phyloP scores from a whole-genome alignment of 2,888 invertebrate genomes.

The Hirudinaria manillensis region DNA sequence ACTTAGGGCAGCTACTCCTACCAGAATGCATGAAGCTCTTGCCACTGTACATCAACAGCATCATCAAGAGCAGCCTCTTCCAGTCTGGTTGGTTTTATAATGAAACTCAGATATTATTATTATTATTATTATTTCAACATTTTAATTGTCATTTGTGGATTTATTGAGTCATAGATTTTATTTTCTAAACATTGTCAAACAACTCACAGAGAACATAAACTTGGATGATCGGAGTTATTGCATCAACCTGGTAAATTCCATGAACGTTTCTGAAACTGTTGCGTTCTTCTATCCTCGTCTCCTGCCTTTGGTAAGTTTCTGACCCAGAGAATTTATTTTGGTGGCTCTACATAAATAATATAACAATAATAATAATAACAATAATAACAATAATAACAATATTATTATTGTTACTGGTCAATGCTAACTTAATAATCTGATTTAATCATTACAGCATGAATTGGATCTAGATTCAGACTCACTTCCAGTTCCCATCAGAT shows the following conservation, averaged over 20 bases:
- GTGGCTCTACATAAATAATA: background rate
- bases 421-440: background rate
- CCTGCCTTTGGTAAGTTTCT: conserved; percentile 64
- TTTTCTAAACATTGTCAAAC: background rate
- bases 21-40: conserved; percentile 96
- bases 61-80: conserved; percentile 85
- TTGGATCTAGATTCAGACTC: conserved; percentile 58
- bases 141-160: no score
- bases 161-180: no score
- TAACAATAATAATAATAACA: background rate
- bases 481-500: conserved; percentile 70
- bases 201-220: conserved; percentile 68
- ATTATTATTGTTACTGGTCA: background rate
- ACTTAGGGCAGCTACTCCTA: conserved; percentile 89
- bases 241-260: conserved; percentile 79
- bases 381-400: conserved; percentile 1
- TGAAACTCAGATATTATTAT: background rate
- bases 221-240: conserved; percentile 90
- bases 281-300: conserved; percentile 88
- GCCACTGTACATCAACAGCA: conserved; percentile 86
- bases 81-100: conserved; percentile 67
- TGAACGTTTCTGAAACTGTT: conserved; percentile 76
- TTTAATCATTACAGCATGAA: conserved; percentile 48
- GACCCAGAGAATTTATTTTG: no score
- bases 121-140: no score